These are phyloP conservation scores for Halichoerus grypus DNA, from an alignment of 2,113 vertebrate genomes.

Conservation along the genomic window DNA sequence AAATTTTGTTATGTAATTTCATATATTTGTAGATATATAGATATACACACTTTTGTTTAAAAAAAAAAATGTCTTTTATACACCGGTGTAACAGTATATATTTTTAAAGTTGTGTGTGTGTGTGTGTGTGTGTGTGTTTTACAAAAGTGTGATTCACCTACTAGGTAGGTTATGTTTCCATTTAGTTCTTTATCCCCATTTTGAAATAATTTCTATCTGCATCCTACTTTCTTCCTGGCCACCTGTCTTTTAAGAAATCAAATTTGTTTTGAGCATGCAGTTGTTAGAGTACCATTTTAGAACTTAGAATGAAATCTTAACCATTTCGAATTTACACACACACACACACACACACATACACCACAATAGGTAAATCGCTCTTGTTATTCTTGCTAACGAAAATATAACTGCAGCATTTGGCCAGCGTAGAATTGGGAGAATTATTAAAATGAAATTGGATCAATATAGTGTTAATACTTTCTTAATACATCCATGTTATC, in stretches of 20 bases:
- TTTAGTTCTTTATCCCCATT: conserved; percentile 43
- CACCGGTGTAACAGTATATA: background rate
- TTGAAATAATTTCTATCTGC: conserved; percentile 37
- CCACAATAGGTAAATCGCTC: background rate
- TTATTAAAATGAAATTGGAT: conserved; percentile 43
- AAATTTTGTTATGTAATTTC: background rate
- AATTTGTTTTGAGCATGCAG: conserved; percentile 30
- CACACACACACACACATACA: background rate
- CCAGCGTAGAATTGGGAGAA: background rate
- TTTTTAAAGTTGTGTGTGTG: background rate
- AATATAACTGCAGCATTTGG: background rate
- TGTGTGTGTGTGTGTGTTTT: background rate
- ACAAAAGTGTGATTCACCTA: background rate
- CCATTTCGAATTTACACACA: conserved; percentile 41
- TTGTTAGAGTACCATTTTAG: conserved; percentile 32
- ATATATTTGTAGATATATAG: background rate
- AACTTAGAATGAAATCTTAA: conserved; percentile 45
- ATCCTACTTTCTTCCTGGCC: conserved; percentile 36
- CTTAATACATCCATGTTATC: conserved; percentile 39
- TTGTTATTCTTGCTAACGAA: conserved; percentile 51
- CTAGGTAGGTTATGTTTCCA: conserved; percentile 36
- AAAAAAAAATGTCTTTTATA: background rate
- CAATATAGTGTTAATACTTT: conserved; percentile 29
- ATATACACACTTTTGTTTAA: background rate
- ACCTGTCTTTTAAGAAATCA: conserved; percentile 23